Percentiles rank a stretch among this genome's conserved stretches.
phyloP scores from a whole-genome alignment of 2,888 invertebrate genomes.

The Drosophila vallismaia region DNA sequence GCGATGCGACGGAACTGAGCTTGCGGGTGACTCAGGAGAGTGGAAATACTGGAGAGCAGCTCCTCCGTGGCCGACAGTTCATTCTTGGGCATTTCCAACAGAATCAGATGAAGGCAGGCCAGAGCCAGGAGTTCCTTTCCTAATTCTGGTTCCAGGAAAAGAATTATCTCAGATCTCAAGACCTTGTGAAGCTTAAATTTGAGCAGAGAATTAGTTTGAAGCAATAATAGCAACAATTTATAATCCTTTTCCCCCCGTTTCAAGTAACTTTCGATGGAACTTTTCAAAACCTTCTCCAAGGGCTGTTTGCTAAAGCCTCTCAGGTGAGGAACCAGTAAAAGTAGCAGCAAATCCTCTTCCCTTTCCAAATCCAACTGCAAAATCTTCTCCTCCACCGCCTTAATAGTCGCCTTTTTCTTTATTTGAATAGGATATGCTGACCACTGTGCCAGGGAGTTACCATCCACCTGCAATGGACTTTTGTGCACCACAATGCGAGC shows the following conservation, averaged over 20 bases:
- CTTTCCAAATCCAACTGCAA: conserved; percentile 61
- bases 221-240: conserved; percentile 45
- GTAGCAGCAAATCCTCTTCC: conserved; percentile 81
- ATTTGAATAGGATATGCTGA: conserved; percentile 88
- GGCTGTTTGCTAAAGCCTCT: conserved; percentile 60
- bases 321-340: conserved; percentile 79
- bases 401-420: conserved; percentile 70
- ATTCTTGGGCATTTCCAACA: conserved; percentile 82
- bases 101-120: conserved; percentile 82
- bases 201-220: conserved; percentile 60
- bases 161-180: conserved; percentile 27
- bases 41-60: conserved; percentile 82
- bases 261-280: conserved; percentile 33
- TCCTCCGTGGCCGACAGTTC: conserved; percentile 65
- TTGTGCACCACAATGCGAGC: conserved; percentile 88
- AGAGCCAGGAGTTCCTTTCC: conserved; percentile 78
- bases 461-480: conserved; percentile 87
- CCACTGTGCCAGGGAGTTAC: conserved; percentile 87
- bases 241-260: neutral
- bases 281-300: conserved; percentile 38
- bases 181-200: conserved; percentile 43
- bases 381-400: conserved; percentile 61
- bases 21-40: conserved; percentile 88
- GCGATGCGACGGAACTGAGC: conserved; percentile 89
- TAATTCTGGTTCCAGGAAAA: conserved; percentile 47